Evolutionary conservation across 2,888 invertebrate genomes (phyloP), one percentile per base, ranked within the genome.

Genomic region (Heliothis peltigera): DNA sequence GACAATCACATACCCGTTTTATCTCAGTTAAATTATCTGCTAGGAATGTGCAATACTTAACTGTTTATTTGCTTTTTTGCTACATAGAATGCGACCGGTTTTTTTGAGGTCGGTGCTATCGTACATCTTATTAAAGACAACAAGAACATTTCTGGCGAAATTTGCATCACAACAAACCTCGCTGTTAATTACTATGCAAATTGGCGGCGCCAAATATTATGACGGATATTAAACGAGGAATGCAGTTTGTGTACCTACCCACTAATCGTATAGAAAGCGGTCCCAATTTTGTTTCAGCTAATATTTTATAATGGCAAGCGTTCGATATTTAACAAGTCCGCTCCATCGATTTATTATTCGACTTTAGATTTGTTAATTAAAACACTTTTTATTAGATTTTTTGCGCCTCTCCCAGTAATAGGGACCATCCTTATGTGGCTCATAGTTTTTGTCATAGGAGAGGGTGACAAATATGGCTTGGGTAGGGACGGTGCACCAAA

Each of bases 141-240:
- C 53, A 64, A 55, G 57, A 66, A 48, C 66, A 51, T 72, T 58
- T 60, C 53, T 70, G 49, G 46, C 51, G 51, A 44, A 64, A 75
- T 77, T 75, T 62, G 58, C 64, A 72, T 73, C 68, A 48, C 74
- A 72, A 73, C 67, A 76, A 71, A 71, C 48, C 58, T 76, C 54
- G 42, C 54, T 49, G 62, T 64, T 78, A 80, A 72, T 81, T 69
- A 28, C 59, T 70, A 71, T 75, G 76, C 64, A 76, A 80, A 81
- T 79, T 60, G 54, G 54, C 49, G 80, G 80, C 81, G 80, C 80
- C 75, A 81, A 79, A 79, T 80, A 75, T 75, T 72, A 64, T 70
- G 77, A 75, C 61, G 65, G 66, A 55, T 64, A 57, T 74, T 65
- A 49, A 64, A 52, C 5, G 18, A 60, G 75, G 81, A 81, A 80